Percentiles rank a stretch among this genome's conserved stretches.
These are phyloP conservation scores for Dendrocincla fuliginosa DNA, from an alignment of 2,797 vertebrate genomes.

Conservation along the genomic window DNA sequence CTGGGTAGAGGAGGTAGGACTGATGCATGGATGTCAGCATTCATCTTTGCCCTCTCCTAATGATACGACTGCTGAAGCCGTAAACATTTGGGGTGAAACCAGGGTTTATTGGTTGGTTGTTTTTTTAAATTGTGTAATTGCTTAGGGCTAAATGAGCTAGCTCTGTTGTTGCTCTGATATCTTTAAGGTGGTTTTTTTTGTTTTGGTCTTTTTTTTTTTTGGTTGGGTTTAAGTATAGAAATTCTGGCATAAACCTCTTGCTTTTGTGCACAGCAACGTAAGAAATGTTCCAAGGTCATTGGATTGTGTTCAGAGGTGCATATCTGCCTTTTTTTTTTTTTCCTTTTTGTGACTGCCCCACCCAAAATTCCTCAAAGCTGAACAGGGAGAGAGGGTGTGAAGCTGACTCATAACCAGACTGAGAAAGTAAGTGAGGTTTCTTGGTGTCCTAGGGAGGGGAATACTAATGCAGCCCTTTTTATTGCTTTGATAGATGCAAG, in stretches of 20 bases:
- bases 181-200: background rate
- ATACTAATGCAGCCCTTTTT: background rate
- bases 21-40: accelerated
- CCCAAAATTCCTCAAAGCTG: constrained; percentile 33
- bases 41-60: background rate
- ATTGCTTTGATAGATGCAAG: background rate
- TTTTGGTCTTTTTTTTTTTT: background rate
- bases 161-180: background rate
- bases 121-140: background rate
- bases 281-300: background rate
- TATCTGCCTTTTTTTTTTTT: background rate
- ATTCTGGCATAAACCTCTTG: background rate
- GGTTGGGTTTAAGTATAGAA: background rate
- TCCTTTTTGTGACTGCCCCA: background rate
- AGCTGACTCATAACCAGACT: background rate
- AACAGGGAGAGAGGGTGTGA: background rate
- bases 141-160: background rate
- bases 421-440: background rate
- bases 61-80: background rate
- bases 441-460: background rate
- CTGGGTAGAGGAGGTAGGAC: background rate
- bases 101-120: accelerated
- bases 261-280: background rate
- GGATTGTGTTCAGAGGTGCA: background rate
- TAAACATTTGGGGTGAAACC: background rate